Evolutionary conservation across 1,140 invertebrate species (phyloP).

Genomic region (Andrena cerasifolii): DNA sequence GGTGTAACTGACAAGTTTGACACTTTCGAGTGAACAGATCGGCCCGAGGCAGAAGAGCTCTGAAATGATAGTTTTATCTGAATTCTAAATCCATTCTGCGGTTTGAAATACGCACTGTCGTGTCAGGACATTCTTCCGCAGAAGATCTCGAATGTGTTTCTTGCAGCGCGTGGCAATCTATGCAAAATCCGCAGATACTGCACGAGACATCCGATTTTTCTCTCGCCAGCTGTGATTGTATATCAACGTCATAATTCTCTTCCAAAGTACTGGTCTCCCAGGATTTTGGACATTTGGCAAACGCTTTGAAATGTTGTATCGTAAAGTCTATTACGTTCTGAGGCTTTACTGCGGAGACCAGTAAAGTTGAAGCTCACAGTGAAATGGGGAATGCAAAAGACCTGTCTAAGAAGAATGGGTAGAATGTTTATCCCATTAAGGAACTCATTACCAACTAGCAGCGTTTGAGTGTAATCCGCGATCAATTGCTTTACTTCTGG

Average conservation of each 20-base stretch:
- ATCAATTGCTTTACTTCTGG: slow-evolving; percentile 83
- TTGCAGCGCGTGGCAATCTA: background rate
- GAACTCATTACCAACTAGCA: slow-evolving; percentile 78
- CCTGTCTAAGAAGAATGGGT: slow-evolving; percentile 39
- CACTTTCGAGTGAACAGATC: background rate
- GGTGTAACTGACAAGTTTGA: background rate
- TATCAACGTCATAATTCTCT: slow-evolving; percentile 17
- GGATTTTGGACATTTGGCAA: slow-evolving; percentile 76
- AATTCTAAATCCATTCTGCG: background rate
- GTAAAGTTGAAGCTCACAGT: slow-evolving; percentile 12
- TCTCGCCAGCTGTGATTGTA: slow-evolving; percentile 8
- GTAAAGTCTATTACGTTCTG: slow-evolving; percentile 84
- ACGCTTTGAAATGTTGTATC: slow-evolving; percentile 83
- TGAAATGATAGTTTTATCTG: background rate
- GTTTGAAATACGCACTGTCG: background rate
- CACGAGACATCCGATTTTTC: background rate
- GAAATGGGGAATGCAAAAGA: background rate
- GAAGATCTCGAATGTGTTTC: slow-evolving; percentile 2
- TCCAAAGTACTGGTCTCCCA: slow-evolving; percentile 14
- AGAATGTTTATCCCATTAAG: slow-evolving; percentile 15
- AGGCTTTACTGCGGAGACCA: slow-evolving; percentile 80
- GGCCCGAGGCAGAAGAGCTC: background rate
- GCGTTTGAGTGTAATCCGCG: slow-evolving; percentile 84
- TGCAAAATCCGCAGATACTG: background rate
- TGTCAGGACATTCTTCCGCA: background rate